phyloP scores from a whole-genome alignment of 2,888 invertebrate species.

The Lithophane ornitopus region DNA sequence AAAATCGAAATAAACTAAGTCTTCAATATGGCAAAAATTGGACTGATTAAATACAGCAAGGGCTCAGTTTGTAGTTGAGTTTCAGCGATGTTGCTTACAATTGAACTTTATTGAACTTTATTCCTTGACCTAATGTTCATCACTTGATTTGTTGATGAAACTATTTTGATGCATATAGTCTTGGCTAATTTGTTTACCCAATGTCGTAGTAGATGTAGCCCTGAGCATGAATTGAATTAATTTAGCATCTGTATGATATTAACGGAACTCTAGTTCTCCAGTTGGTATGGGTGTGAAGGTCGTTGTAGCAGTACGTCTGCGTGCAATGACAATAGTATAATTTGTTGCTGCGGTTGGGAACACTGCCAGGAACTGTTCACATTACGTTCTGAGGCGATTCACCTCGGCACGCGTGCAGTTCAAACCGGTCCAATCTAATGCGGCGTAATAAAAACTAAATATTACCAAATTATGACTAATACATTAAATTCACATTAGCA shows the following conservation, averaged over 20 bases:
- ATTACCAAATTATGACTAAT: constrained; percentile 47
- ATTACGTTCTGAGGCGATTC: constrained; percentile 74
- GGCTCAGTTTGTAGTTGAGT: neutral
- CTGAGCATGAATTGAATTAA: constrained; percentile 68
- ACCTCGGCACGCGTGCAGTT: constrained; percentile 68
- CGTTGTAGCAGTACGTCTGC: constrained; percentile 61
- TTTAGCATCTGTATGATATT: constrained; percentile 63
- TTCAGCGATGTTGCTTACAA: constrained; percentile 53
- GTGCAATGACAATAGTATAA: constrained; percentile 73
- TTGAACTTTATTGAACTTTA: constrained; percentile 69
- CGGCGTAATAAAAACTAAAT: constrained; percentile 41
- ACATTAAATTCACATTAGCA: constrained; percentile 59
- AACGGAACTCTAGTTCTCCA: constrained; percentile 67
- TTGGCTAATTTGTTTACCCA: constrained; percentile 59
- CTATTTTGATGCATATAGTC: constrained; percentile 63
- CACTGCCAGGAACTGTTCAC: constrained; percentile 77
- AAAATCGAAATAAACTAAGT: constrained; percentile 9
- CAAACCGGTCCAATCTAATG: constrained; percentile 62
- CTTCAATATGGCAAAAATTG: neutral
- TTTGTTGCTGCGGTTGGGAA: constrained; percentile 75
- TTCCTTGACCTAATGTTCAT: constrained; percentile 68
- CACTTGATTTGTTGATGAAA: constrained; percentile 59
- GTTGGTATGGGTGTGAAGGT: constrained; percentile 72
- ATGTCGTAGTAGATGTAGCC: constrained; percentile 59
- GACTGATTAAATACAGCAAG: constrained; percentile 12